These are phyloP conservation scores for Dorcus parallelipipedus DNA, from an alignment of 2,888 invertebrate genomes.

Conservation along the genomic window DNA sequence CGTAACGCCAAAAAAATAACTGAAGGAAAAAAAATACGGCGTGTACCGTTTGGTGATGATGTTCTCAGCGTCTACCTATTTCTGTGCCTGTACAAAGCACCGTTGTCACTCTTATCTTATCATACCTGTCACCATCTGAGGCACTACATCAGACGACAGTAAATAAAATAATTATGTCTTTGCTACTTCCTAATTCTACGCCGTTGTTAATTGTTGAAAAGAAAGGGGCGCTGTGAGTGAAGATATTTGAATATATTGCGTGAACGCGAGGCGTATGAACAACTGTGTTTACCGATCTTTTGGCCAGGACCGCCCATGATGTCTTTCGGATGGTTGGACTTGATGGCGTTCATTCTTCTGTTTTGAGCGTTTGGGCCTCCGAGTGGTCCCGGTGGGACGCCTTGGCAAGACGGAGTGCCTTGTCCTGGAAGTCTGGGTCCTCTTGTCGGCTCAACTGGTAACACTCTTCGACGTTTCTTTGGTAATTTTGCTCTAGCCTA, in stretches of 20 bases:
- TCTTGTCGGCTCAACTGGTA: conserved; percentile 91
- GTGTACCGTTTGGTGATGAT: too few relatives aligned
- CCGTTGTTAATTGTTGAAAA: too few relatives aligned
- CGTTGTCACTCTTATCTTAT: neutral
- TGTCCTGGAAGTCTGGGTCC: conserved; percentile 59
- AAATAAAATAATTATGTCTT: neutral
- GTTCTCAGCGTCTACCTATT: too few relatives aligned
- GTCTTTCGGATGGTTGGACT: conserved; percentile 82
- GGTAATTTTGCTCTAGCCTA: conserved; percentile 98
- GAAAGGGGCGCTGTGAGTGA: neutral
- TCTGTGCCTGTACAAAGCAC: neutral
- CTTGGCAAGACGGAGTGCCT: conserved; percentile 37
- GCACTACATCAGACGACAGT: conserved; percentile 3
- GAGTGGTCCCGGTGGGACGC: conserved; percentile 51
- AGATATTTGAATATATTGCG: conserved; percentile 19
- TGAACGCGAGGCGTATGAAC: too few relatives aligned
- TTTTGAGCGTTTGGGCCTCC: conserved; percentile 59
- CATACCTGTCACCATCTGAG: conserved; percentile 18
- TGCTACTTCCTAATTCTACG: too few relatives aligned
- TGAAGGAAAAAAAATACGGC: too few relatives aligned
- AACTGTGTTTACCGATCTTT: conserved; percentile 65
- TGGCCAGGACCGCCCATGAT: conserved; percentile 57
- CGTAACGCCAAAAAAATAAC: too few relatives aligned
- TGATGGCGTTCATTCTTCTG: conserved; percentile 82
- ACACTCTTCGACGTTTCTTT: conserved; percentile 93